Percentiles rank a stretch among this genome's conserved stretches.
Evolutionary conservation across 2,797 vertebrate species (phyloP).

Genomic region (Semotilus atromaculatus): DNA sequence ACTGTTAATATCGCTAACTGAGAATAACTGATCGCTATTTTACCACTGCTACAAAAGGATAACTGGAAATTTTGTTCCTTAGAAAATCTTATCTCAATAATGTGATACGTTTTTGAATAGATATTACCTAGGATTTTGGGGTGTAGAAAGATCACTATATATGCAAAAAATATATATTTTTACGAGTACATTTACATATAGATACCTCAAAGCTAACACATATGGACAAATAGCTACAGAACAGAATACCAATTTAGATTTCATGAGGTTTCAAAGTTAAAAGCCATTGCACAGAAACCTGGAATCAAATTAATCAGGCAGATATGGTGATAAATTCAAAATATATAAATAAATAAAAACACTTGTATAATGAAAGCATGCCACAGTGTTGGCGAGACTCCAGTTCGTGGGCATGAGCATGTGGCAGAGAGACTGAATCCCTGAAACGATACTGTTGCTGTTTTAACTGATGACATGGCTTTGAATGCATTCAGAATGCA

Average conservation of each 20-base stretch:
- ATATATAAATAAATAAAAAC: constrained; percentile 34
- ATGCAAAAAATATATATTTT: neutral
- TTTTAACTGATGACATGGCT: constrained; percentile 18
- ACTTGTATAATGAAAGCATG: constrained; percentile 39
- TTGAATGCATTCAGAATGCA: constrained; percentile 23
- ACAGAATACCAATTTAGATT: neutral
- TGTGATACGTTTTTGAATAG: neutral
- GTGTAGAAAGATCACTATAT: neutral
- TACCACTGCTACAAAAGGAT: neutral
- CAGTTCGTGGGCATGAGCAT: constrained; percentile 36
- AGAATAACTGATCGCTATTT: neutral
- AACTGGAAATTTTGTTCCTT: neutral
- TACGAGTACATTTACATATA: neutral
- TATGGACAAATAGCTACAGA: neutral
- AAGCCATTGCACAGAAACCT: constrained; percentile 8
- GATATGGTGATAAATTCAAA: constrained; percentile 6
- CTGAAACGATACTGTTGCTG: constrained; percentile 36
- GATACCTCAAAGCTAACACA: neutral
- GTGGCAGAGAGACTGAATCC: constrained; percentile 27
- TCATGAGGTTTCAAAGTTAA: constrained; percentile 14
- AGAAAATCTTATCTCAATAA: neutral
- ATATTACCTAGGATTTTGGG: neutral
- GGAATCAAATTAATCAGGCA: constrained; percentile 11
- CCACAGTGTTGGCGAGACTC: constrained; percentile 29
- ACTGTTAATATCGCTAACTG: neutral